Base-by-base conservation (phyloP, 2,113 vertebrate species). In the Pollimyrus isidori region DNA sequence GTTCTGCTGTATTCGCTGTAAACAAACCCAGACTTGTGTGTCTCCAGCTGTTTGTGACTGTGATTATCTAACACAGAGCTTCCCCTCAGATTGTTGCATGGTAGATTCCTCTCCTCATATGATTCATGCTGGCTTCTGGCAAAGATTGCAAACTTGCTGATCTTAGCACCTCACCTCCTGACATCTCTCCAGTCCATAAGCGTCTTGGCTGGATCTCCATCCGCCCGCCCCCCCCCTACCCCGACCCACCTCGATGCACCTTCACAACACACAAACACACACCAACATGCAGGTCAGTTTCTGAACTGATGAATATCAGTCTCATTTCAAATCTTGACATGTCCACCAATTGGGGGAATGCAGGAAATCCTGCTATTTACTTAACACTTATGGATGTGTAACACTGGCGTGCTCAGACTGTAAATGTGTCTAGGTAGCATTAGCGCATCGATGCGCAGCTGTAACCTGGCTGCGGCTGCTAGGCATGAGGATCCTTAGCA, bases 231-330 rank as follows among this genome's bases (percentile, higher is more conserved):
- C 50, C 50, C 49, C 3, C 50, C 3, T 35, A 35, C 35, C 35
- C 35, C 35, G 35, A 35, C 1, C 35, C 35, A 35, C 0, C 50
- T 15, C 15, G 13, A 52, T n/a, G 17, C 50, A 5, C 86, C 86
- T 21, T 86, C 87, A 2, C 13, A 35, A 42, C 21, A 39, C 53
- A 53, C 11, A 42, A 65, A 65, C 62, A 65, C 62, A 65, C n/a
- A 65, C 26, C 30, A 48, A 87, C 86, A 88, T 26, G 80, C 42
- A 46, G 90, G 90, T 92, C 69, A 90, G 90, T 91, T 62, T 89
- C 26, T 21, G 56, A 89, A 48, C 85, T 73, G 65, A 87, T 90
- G 92, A 89, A 91, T 90, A 89, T 89, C 83, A 53, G 87, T 89
- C 15, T 84, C 82, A 21, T 11, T n/a, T 69, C 62, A 69, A 30